These are phyloP conservation scores for Drosophila gaucha DNA, from an alignment of 2,888 invertebrate species.

Conservation along the genomic window DNA sequence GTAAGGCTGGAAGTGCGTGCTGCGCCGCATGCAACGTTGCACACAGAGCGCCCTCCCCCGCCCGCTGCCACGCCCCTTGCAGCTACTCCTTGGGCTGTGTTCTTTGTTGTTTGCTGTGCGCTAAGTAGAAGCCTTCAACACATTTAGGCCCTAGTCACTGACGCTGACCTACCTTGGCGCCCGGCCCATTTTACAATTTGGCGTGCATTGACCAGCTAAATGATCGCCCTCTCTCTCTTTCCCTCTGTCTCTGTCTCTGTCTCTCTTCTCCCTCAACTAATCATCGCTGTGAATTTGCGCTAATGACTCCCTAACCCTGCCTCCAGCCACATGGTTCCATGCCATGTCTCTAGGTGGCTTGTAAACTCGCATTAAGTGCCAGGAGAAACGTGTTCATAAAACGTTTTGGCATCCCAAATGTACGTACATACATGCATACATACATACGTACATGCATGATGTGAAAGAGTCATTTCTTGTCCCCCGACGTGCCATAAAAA, in stretches of 20 bases:
- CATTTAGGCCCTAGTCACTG: conserved; percentile 23
- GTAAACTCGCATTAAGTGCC: conserved; percentile 57
- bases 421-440: conserved; percentile 30
- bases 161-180: conserved; percentile 69
- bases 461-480: conserved; percentile 28
- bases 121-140: conserved; percentile 52
- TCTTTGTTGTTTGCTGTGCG: conserved; percentile 36
- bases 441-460: background rate
- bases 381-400: conserved; percentile 67
- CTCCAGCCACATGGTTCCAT: background rate
- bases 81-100: conserved; percentile 27
- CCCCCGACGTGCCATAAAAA: conserved; percentile 70
- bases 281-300: conserved; percentile 76
- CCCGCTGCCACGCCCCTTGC: conserved; percentile 5
- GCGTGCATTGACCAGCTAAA: conserved; percentile 70
- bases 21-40: conserved; percentile 65
- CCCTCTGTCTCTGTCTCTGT: background rate
- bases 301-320: conserved; percentile 57
- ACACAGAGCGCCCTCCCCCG: conserved; percentile 22
- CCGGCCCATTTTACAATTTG: conserved; percentile 72
- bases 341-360: conserved; percentile 27
- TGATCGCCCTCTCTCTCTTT: background rate
- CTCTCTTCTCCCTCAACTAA: conserved; percentile 45
- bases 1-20: conserved; percentile 60
- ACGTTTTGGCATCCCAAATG: conserved; percentile 77